Base-by-base conservation (phyloP, 1,140 invertebrate species). In the Venturia canescens region DNA sequence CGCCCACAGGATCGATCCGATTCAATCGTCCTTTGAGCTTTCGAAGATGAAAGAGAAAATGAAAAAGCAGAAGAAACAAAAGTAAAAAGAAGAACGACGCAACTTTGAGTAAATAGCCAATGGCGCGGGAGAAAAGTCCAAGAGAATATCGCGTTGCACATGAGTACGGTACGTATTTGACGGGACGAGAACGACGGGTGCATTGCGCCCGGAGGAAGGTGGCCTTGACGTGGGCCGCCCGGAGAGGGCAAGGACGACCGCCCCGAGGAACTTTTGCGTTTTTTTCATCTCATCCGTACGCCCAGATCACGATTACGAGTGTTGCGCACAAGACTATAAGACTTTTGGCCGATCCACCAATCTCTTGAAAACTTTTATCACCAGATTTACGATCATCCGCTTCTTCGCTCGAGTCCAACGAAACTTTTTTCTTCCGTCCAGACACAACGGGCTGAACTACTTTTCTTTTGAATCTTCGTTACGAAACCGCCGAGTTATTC, bases 181-280 rank as follows among this genome's bases (percentile, higher is more conserved):
- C 53, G 75, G 31, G 60, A 66, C 23, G 79, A 80, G 81, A 82
- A 80, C 72, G 81, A 80, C 82, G 89, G 87, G 90, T 91, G 89
- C 91, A 91, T 88, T 91, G 91, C 83, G 91, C 91, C 86, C 87
- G 85, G 80, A 88, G 90, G 83, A 74, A 88, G 86, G 84, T 91
- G 90, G 89, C 90, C 91, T 91, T 92, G 91, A 90, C 85, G 89
- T 84, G 87, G 88, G 84, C 88, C 88, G 85, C 83, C 66, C 87
- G 83, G 88, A 86, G 91, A 91, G 90, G 90, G 89, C 91, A 92
- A 91, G 91, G 91, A 88, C 91, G 91, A 91, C 89, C 86, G 89
- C 89, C 88, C 83, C 80, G 87, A 86, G 85, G 82, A 90, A 75
- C 77, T 89, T 88, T 89, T 89, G 85, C 86, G 86, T 69, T 77